Base-by-base conservation (phyloP, 1,140 invertebrate species). In the Diorhabda sublineata region DNA sequence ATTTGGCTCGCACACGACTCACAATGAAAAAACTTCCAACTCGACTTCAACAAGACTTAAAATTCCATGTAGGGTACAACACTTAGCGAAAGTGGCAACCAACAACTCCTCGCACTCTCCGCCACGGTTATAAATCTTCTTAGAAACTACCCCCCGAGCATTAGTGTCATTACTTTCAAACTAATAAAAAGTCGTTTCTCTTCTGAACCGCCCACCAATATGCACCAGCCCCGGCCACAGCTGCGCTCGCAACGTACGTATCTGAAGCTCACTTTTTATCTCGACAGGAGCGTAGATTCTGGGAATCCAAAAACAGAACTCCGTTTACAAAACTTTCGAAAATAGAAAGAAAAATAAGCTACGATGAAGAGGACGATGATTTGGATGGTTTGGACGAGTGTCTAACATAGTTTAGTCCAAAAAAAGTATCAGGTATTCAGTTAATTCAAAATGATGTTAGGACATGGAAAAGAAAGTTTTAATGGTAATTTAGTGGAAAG, bases 91-190 rank as follows among this genome's bases (percentile, higher is more conserved):
- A 64, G 63, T 64, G 52, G 63, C 45, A 64, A 64, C 45, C 45
- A 64, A 64, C 63, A 64, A n/a, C n/a, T 52, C 47, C 47, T 52
- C 47, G n/a, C 47, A 52, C 47, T 52, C n/a, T 52, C 61, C 61
- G 44, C 63, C n/a, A n/a, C 63, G 11, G 26, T 57, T 47, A 64
- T 64, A 64, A 64, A 64, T 64, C 63, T 64, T 45, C 63, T 64
- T 41, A 26, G 63, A 64, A 64, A 64, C 63, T 64, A 64, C 63
- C 63, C 63, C 63, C 11, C 45, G 11, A 64, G 45, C 63, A 64
- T 64, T 64, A 64, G 63, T 64, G 63, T 64, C 63, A 64, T 64
- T 64, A 64, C 63, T 64, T 64, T 64, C n/a, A 64, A 64, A 64
- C 63, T 64, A 64, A 64, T 64, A 64, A 64, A 64, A 64, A 64